Evolutionary conservation across 2,113 vertebrate species (phyloP).

Genomic region (Pachycephala philippinensis): DNA sequence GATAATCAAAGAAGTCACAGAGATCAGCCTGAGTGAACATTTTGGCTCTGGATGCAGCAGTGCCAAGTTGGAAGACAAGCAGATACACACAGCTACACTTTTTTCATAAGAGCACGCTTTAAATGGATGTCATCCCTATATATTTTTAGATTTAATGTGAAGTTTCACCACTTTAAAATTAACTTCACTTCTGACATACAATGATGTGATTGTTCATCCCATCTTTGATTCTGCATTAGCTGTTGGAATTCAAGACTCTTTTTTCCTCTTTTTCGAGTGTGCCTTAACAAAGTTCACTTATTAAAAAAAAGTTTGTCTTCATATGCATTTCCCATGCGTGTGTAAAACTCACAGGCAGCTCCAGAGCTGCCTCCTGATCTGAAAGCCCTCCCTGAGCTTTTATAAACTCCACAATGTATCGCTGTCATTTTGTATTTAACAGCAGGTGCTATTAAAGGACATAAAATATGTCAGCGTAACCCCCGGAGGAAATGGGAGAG

Average conservation of each 20-base stretch:
- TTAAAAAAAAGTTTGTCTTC: not conserved
- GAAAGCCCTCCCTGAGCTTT: not conserved
- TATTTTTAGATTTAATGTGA: not conserved
- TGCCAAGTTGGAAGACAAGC: not conserved
- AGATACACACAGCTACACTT: not conserved
- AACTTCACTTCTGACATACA: not conserved
- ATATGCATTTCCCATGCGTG: not conserved
- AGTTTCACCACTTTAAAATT: not conserved
- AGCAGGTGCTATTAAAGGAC: conserved; percentile 30
- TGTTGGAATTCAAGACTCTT: not conserved
- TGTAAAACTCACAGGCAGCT: not conserved
- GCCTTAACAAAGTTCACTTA: not conserved
- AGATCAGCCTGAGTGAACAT: not conserved
- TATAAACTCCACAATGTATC: not conserved
- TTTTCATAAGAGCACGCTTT: not conserved
- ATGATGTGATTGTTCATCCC: not conserved
- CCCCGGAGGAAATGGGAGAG: not conserved
- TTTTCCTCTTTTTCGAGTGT: not conserved
- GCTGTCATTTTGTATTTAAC: not conserved
- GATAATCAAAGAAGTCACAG: not conserved
- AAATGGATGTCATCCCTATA: not conserved
- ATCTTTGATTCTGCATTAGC: not conserved
- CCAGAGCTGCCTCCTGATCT: not conserved
- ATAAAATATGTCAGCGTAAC: not conserved
- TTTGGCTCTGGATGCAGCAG: not conserved